Conservation (phyloP, 2,797 vertebrate species). For the Enteromius unitaeniatus region DNA sequence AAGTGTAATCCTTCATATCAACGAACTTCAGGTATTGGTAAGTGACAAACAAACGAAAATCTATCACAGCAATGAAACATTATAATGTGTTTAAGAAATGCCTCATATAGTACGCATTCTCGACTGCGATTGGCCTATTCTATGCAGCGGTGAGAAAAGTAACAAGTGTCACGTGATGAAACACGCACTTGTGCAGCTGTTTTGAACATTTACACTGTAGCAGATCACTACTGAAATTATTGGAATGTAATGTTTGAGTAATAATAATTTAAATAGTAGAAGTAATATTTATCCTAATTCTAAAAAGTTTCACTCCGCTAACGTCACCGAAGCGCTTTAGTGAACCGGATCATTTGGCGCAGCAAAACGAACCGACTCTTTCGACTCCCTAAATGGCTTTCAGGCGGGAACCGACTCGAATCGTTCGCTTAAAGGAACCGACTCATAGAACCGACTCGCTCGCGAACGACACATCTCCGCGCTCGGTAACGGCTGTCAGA, state of each 20-base stretch:
- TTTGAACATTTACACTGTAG: not conserved
- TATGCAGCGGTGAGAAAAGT: constrained; percentile 4
- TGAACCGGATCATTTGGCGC: too few relatives aligned
- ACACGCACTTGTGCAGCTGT: too few relatives aligned
- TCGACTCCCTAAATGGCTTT: too few relatives aligned
- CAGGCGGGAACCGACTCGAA: too few relatives aligned
- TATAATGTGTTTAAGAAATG: not conserved
- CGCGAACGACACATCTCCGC: not conserved
- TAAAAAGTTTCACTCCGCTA: not conserved
- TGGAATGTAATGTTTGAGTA: not conserved
- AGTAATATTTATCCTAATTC: not conserved
- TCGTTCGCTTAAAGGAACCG: too few relatives aligned
- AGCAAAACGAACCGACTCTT: too few relatives aligned
- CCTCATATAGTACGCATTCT: not conserved
- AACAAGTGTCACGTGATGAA: fast-evolving
- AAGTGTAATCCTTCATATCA: not conserved
- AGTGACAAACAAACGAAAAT: not conserved
- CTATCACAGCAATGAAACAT: not conserved
- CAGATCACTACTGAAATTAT: not conserved
- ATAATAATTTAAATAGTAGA: not conserved
- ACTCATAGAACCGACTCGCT: too few relatives aligned
- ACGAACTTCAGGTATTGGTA: not conserved
- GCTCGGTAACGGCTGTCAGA: constrained; percentile 40
- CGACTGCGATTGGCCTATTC: not conserved
- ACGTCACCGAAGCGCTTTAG: too few relatives aligned